Evolutionary conservation across 2,888 invertebrate genomes (phyloP), one percentile per base, ranked within the genome.

Genomic region (Morpho deidamia): DNA sequence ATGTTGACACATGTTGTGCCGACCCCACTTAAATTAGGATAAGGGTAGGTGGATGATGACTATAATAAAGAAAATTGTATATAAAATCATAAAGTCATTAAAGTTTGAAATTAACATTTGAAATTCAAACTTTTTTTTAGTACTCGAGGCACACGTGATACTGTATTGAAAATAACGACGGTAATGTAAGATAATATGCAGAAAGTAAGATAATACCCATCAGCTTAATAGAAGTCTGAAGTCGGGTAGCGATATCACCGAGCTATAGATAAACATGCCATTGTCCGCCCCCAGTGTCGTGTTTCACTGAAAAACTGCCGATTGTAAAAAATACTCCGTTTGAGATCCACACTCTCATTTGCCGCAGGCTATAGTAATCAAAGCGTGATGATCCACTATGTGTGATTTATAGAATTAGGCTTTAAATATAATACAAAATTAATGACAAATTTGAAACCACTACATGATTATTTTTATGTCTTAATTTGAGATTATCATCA

Each of bases 281-380:
- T 57, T 72, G 65, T 70, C 70, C 67, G 64, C 73, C 74, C 23
- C 70, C 63, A 69, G 79, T 78, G 70, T 84, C 76, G 74, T 75
- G 76, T 86, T 85, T 83, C 82, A 81, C n/a, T 75, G 78, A 71
- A 74, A 77, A 69, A 74, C 75, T 70, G 66, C 60, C 59, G 73
- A 66, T 78, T 78, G 73, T 81, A 83, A 85, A 81, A 78, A 75
- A 75, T 72, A 76, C 67, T 70, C 69, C 69, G 69, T 69, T 70
- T 69, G 63, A 69, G 70, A 69, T 74, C 69, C 70, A 65, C 63
- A 65, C 72, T 74, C 70, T 70, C 67, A 76, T 73, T 60, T 72
- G 59, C 58, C 59, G 58, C 50, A 54, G 60, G 53, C 55, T 53
- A 44, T 43, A 56, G 45, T 56, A 57, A 59, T 51, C 54, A 55